Base-by-base conservation (phyloP, 2,888 invertebrate species). In the Campoplex capitator region DNA sequence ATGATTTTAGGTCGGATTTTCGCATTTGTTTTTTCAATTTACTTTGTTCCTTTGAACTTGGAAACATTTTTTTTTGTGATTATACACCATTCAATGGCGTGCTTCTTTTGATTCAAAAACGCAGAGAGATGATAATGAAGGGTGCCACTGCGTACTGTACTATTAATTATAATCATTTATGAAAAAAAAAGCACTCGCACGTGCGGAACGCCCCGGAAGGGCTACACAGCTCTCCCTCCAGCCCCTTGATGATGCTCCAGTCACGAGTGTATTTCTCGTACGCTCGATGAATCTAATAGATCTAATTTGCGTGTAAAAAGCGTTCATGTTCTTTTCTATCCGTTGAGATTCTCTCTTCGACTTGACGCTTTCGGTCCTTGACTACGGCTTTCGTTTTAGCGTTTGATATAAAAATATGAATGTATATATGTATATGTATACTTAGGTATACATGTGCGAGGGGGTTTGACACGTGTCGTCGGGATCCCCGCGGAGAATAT, bases 101-200 rank as follows among this genome's bases (percentile, higher is more conserved):
- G n/a, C 13, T 58, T 28, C 28, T 42, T 18, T 13, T 7, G 7
- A n/a, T 58, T 75, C 42, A 48, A 51, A 54, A 16, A 56, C 68
- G 23, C 54, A 67, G 18, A 38, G 9, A 42, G 18, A 74, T 74
- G 54, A n/a, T 56, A 54, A 42, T 58, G 82, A 80, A 45, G 84
- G 78, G 81, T 62, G 78, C 32, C 70, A 89, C 91, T 89, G 92
- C 92, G 92, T 92, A 92, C 56, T 38, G 28, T 91, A 91, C 89
- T 94, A 93, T 94, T 94, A 94, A 94, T 94, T 94, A 93, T 92
- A 92, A 93, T 94, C 93, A 94, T 93, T 93, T 92, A 92, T 42
- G 92, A 93, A 68, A 82, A 68, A 68, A 75, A 48, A 83, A 70
- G 70, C 35, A 51, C 92, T 93, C 92, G 93, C 94, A 92, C 93